Conservation (phyloP, 1,140 invertebrate genomes). For the Limonius californicus region DNA sequence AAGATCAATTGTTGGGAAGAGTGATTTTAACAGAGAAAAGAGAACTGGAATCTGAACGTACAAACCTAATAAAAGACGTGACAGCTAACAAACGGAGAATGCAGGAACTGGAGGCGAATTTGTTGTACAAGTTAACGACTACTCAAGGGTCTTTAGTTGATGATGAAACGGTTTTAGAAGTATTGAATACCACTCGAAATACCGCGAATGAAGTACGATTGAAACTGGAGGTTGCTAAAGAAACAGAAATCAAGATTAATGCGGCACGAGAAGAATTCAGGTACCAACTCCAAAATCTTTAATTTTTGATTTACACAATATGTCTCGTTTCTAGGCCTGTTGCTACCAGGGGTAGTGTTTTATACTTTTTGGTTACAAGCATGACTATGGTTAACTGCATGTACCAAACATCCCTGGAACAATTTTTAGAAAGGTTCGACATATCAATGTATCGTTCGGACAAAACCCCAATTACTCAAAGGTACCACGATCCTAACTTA, state of each 20-base stretch:
- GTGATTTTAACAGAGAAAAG: slow-evolving; percentile 85
- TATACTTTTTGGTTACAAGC: slow-evolving; percentile 89
- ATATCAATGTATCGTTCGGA: too few relatives aligned
- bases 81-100: too few relatives aligned
- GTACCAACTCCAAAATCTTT: too few relatives aligned
- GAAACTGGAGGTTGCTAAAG: slow-evolving; percentile 75
- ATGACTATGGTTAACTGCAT: too few relatives aligned
- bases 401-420: slow-evolving; percentile 85
- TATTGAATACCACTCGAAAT: slow-evolving; percentile 79
- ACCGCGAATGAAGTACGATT: slow-evolving; percentile 80
- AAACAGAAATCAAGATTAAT: slow-evolving; percentile 83
- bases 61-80: slow-evolving; percentile 79
- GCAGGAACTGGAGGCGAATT: slow-evolving; percentile 82
- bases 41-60: slow-evolving; percentile 83
- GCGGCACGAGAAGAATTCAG: too few relatives aligned
- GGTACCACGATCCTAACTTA: too few relatives aligned
- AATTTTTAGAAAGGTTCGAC: slow-evolving; percentile 87
- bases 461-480: too few relatives aligned
- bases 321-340: too few relatives aligned
- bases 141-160: slow-evolving; percentile 82
- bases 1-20: slow-evolving; percentile 84
- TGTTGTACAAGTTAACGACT: slow-evolving; percentile 81
- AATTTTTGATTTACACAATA: too few relatives aligned
- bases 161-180: slow-evolving; percentile 85
- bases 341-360: slow-evolving; percentile 85